Conservation (phyloP, 1,140 invertebrate genomes). For the Steinernema feltiae region DNA sequence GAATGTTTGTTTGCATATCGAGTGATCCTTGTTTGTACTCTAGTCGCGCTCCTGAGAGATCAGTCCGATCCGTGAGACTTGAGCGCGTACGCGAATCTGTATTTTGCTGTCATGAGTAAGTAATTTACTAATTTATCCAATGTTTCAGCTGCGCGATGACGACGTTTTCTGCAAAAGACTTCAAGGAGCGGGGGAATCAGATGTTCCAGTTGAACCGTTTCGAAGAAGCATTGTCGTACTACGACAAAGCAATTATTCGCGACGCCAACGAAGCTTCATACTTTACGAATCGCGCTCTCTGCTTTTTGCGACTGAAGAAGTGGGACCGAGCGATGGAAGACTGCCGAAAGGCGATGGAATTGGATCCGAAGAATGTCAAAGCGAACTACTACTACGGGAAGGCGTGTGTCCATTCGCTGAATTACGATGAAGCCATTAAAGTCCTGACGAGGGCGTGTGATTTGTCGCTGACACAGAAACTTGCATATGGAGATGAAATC, state of each 20-base stretch:
- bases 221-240: constrained; percentile 46
- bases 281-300: constrained; percentile 47
- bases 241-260: constrained; percentile 46
- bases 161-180: constrained; percentile 29
- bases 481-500: constrained; percentile 48
- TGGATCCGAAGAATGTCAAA: constrained; percentile 50
- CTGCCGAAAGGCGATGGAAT: constrained; percentile 47
- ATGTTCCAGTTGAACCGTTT: constrained; percentile 36
- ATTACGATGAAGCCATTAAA: constrained; percentile 49
- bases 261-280: constrained; percentile 31
- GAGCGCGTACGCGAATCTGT: too few species aligned
- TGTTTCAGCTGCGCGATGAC: too few species aligned
- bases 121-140: too few species aligned
- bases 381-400: constrained; percentile 51
- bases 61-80: too few species aligned
- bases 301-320: constrained; percentile 45
- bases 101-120: too few species aligned
- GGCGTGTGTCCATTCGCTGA: constrained; percentile 32
- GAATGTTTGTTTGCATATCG: too few species aligned
- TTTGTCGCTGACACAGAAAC: constrained; percentile 35
- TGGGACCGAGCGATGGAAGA: constrained; percentile 48
- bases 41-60: too few species aligned
- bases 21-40: too few species aligned
- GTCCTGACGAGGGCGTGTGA: constrained; percentile 41
- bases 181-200: constrained; percentile 41